A percentile compares a stretch with the other conserved stretches of the same genome.
Conservation (phyloP, 2,113 vertebrate genomes). For the Phylloscopus trochiloides region DNA sequence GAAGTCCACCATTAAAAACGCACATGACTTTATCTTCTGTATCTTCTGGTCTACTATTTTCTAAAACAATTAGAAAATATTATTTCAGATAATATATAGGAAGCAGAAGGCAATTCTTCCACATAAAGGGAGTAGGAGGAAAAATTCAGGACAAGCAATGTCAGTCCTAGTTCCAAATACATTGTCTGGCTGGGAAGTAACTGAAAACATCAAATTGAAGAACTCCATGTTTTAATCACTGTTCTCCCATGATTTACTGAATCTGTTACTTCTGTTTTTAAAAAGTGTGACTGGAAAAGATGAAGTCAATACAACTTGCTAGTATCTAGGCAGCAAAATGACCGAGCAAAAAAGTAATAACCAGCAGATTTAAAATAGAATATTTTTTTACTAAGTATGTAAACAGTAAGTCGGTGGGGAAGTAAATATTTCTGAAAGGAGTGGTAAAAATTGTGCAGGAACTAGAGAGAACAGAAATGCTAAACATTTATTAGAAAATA, state of each 20-base stretch:
- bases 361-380: background rate
- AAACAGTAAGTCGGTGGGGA: fast-evolving
- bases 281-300: background rate
- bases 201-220: background rate
- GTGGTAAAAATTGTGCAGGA: background rate
- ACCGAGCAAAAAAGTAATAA: background rate
- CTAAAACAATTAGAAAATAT: background rate
- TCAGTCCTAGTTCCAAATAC: background rate
- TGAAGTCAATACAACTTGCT: background rate
- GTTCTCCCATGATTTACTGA: background rate
- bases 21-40: background rate
- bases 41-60: background rate
- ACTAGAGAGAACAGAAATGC: background rate
- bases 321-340: background rate
- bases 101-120: background rate
- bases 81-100: background rate
- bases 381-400: background rate
- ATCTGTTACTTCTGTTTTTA: background rate
- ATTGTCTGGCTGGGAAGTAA: background rate
- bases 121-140: background rate
- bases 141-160: background rate
- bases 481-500: background rate
- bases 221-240: background rate
- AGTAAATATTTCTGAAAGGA: background rate
- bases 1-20: background rate